phyloP scores from a whole-genome alignment of 37 sponge, comb jelly and placozoan genomes.

The Diacarnus erythraeanus region DNA sequence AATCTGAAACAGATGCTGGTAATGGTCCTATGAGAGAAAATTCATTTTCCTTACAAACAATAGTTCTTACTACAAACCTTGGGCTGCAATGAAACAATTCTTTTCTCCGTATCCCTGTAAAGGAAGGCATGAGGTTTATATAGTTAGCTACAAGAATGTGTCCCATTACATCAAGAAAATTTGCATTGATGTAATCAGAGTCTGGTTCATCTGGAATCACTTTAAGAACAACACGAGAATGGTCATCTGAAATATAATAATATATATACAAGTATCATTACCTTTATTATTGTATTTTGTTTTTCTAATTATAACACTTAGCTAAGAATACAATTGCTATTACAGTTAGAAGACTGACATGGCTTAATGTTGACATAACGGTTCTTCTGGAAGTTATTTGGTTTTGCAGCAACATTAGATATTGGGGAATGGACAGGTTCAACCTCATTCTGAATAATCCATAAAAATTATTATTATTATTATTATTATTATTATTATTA shows the following conservation, averaged over 20 bases:
- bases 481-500: no score
- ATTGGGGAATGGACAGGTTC: conserved; percentile 73
- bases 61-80: conserved; percentile 25
- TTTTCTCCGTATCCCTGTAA: conserved; percentile 59
- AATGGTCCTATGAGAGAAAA: no score
- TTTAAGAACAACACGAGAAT: conserved; percentile 83
- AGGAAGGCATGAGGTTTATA: no score
- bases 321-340: conserved; percentile 20
- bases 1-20: conserved; percentile 70
- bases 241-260: conserved; percentile 78
- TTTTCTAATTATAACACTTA: conserved; percentile 68
- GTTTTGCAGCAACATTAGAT: conserved; percentile 34
- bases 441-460: conserved; percentile 30
- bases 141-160: neutral
- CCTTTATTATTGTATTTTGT: no score
- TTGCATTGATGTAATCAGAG: conserved; percentile 94
- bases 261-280: no score
- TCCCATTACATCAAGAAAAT: conserved; percentile 87
- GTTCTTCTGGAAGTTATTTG: conserved; percentile 73
- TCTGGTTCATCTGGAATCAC: conserved; percentile 46
- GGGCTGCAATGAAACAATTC: conserved; percentile 72
- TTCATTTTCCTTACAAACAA: no score
- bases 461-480: no score
- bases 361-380: conserved; percentile 83
- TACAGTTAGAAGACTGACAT: conserved; percentile 33